Base-by-base conservation (phyloP, 2,888 invertebrate species). In the Cacoxenus indagator region DNA sequence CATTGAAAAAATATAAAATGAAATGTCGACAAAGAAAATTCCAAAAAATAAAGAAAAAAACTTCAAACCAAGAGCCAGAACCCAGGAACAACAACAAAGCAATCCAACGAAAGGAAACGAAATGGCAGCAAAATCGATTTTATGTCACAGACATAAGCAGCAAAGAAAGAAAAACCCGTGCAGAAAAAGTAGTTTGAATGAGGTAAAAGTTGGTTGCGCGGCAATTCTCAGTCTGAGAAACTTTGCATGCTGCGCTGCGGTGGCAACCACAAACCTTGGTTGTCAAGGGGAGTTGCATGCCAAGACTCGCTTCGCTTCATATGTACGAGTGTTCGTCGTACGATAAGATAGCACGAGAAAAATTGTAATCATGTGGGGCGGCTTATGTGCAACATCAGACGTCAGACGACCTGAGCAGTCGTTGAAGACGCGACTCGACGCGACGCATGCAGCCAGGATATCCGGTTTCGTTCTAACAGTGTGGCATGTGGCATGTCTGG, bases 61-160 rank as follows among this genome's bases (percentile, higher is more conserved):
- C 27, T 48, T 62, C 46, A 64, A 68, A 64, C 57, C 57, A 64
- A 45, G 29, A 64, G 55, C 55, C 14, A 27, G 11, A 61, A 14
- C 37, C 24, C 24, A 45, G 45, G 8, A 51, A 9, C 51, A 6
- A 51, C 37, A 43, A 43, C 17, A 22, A 14, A 19, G 61, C 9
- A 31, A 19, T n/a, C n/a, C 14, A 57, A 27, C 43, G 22, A 62
- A 45, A 61, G 59, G 59, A 61, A 62, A 45, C 61, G 45, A 62
- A 62, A 37, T 59, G 59, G 29, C 19, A 67, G 57, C 54, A 80
- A 82, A 83, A 81, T 81, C 81, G 83, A 81, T 81, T 81, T 81
- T 83, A 69, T 81, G 81, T 81, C 83, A 81, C 72, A 74, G 76
- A 75, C 74, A 82, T 19, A 27, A 51, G 59, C 31, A 59, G 61